A percentile compares a stretch with the other conserved stretches of the same genome.
Conservation (phyloP, 2,113 vertebrate genomes). For the Gopherus evgoodei region DNA sequence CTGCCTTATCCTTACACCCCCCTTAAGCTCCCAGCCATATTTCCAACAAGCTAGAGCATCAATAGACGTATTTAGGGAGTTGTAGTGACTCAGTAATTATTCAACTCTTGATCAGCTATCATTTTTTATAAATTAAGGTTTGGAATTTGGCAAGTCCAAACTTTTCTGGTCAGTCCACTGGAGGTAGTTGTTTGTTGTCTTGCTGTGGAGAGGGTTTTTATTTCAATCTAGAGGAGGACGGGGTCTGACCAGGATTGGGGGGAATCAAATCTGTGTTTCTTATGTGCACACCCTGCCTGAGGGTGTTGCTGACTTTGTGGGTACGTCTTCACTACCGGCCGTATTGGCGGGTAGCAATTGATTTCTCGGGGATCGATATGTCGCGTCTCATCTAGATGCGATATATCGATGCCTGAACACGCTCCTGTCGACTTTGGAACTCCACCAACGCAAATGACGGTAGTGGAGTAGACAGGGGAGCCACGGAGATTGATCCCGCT, state of each 20-base stretch:
- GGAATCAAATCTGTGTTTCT: not conserved
- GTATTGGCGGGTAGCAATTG: too few species aligned
- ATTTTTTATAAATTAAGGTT: not conserved
- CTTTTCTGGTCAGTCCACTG: not conserved
- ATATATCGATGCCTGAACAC: too few species aligned
- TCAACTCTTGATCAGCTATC: accelerated
- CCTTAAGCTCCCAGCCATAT: not conserved
- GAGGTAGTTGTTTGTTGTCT: not conserved
- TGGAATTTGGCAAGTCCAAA: not conserved
- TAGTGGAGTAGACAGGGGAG: too few species aligned
- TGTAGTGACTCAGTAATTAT: not conserved
- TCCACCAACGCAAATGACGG: too few species aligned
- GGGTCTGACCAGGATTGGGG: not conserved
- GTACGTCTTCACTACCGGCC: too few species aligned
- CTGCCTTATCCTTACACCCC: not conserved
- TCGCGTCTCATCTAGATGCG: too few species aligned
- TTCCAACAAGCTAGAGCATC: not conserved
- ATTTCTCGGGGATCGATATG: too few species aligned
- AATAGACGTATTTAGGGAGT: not conserved
- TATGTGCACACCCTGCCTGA: accelerated
- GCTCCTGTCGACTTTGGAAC: too few species aligned
- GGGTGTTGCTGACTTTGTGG: not conserved
- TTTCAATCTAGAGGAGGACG: not conserved
- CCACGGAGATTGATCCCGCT: too few species aligned
- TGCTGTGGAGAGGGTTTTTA: not conserved